Evolutionary conservation across 2,888 invertebrate species (phyloP).

Genomic region (Caenorhabditis angaria): DNA sequence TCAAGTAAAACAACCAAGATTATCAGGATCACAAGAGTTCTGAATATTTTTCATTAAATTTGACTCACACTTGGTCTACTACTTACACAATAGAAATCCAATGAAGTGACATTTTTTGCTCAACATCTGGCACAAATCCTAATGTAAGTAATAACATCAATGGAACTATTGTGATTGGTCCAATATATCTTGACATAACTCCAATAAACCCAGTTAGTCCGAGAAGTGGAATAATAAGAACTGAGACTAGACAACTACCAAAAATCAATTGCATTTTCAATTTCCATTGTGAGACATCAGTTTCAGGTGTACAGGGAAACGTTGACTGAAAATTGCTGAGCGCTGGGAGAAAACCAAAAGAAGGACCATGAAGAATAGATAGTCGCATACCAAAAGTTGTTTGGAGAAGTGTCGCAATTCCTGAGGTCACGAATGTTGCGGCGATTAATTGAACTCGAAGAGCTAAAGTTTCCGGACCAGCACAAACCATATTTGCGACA

Average conservation of each 20-base stretch:
- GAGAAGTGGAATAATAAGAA: constrained; percentile 60
- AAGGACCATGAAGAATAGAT: constrained; percentile 67
- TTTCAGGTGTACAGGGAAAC: constrained; percentile 26
- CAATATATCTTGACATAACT: constrained; percentile 52
- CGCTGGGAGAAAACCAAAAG: constrained; percentile 69
- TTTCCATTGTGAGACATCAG: constrained; percentile 19
- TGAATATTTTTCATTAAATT: too few relatives aligned
- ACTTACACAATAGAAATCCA: constrained; percentile 66
- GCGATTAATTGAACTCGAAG: constrained; percentile 63
- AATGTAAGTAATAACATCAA: constrained; percentile 59
- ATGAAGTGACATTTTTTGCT: constrained; percentile 58
- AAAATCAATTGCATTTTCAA: constrained; percentile 49
- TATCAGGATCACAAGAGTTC: constrained; percentile 55
- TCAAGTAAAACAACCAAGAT: constrained; percentile 57
- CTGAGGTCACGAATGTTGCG: constrained; percentile 64
- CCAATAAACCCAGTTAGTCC: constrained; percentile 62
- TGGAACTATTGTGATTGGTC: constrained; percentile 67
- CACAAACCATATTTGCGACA: constrained; percentile 60
- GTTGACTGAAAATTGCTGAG: constrained; percentile 58
- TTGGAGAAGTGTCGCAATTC: constrained; percentile 64
- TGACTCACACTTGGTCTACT: not conserved
- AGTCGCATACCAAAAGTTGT: constrained; percentile 65
- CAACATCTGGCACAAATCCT: constrained; percentile 55
- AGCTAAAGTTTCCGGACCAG: constrained; percentile 54
- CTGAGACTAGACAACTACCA: constrained; percentile 61